Conservation (phyloP, 2,888 invertebrate genomes). For the Agrotis puta region DNA sequence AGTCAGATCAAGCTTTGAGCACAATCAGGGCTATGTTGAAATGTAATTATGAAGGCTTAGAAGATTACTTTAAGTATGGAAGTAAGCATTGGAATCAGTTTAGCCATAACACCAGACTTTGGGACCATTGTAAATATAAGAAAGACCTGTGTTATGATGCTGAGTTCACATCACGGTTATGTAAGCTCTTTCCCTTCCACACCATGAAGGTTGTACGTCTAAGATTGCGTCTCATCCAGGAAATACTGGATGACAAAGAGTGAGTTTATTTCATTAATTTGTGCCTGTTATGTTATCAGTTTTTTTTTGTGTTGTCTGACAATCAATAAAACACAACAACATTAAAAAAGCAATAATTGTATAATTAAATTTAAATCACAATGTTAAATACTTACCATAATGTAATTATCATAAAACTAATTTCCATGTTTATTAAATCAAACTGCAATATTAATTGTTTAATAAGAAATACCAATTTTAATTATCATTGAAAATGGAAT, state of each 20-base stretch:
- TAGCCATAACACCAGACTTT: slow-evolving; percentile 95
- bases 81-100: slow-evolving; percentile 95
- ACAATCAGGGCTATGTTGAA: slow-evolving; percentile 94
- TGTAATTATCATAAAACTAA: not conserved
- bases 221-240: slow-evolving; percentile 93
- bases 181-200: slow-evolving; percentile 96
- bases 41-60: slow-evolving; percentile 94
- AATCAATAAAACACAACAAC: too few species aligned
- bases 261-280: slow-evolving; percentile 81
- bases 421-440: not conserved
- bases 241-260: slow-evolving; percentile 93
- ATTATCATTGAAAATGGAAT: too few species aligned
- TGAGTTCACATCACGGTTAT: slow-evolving; percentile 94
- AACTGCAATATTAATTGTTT: not conserved
- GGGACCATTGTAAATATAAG: slow-evolving; percentile 94
- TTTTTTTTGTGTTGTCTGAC: not conserved
- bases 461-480: too few species aligned
- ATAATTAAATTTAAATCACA: too few species aligned
- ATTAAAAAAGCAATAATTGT: too few species aligned
- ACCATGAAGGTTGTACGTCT: slow-evolving; percentile 96
- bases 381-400: too few species aligned
- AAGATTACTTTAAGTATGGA: slow-evolving; percentile 95
- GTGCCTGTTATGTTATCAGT: not conserved
- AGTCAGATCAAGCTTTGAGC: slow-evolving; percentile 92
- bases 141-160: slow-evolving; percentile 88